Base-by-base conservation (phyloP, 2,888 invertebrate species). In the Drosophila setosimentum region DNA sequence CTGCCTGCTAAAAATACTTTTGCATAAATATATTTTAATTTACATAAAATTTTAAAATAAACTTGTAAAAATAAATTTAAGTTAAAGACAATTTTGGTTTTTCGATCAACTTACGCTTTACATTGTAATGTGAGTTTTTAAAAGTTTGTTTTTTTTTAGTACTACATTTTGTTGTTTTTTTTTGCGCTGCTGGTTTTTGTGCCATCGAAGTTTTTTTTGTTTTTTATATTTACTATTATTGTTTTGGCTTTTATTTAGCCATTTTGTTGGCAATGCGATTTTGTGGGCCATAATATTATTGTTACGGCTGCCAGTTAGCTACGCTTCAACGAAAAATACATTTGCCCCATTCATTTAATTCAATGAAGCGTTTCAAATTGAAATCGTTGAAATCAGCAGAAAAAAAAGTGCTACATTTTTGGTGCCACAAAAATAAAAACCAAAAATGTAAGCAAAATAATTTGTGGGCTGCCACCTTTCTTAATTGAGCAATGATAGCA, bases 211-310 rank as follows among this genome's bases (percentile, higher is more conserved):
- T 57, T 51, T 18, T 57, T 48, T 30, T 37, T n/a, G 37, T 10
- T 57, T 57, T 51, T 29, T 55, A 27, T 42, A 68, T 76, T 80
- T 75, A 73, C 73, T 82, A 82, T 87, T 89, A 73, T 81, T 85
- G 88, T 59, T 84, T 45, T 84, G 73, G 78, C 75, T 85, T 87
- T 87, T 85, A 81, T 85, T 85, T 81, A 81, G 88, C 86, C 73
- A 83, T 81, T 87, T 86, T 75, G 86, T 87, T 89, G 87, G 90
- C 89, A 87, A 83, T 87, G 83, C 77, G 83, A 82, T 85, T 89
- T 89, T 85, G 85, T 85, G 85, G 87, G 82, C 82, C 89, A 89
- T 82, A 89, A 89, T 82, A 85, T 85, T 85, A 85, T 89, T 85
- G 85, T 84, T 83, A 83, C 73, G 86, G 80, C 77, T 83, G 88